phyloP scores from a whole-genome alignment of 2,888 invertebrate species.

The Drosophila mercatorum region DNA sequence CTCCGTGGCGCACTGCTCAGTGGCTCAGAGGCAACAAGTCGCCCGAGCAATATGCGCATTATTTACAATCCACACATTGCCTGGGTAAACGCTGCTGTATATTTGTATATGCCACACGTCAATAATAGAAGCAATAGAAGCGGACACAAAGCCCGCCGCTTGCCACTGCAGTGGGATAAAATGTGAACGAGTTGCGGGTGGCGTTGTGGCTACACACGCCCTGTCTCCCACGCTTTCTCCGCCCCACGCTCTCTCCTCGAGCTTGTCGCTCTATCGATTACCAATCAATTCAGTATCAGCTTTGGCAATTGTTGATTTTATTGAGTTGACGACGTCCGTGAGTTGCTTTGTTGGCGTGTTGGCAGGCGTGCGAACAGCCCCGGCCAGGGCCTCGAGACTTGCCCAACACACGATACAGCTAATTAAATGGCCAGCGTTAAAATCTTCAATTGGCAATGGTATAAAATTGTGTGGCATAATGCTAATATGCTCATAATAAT shows the following conservation, averaged over 20 bases:
- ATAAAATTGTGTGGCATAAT: too few species aligned
- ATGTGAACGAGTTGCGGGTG: conserved; percentile 37
- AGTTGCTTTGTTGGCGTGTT: conserved; percentile 1
- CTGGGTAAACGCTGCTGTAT: conserved; percentile 62
- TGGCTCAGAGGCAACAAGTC: conserved; percentile 68
- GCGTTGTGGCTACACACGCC: background rate
- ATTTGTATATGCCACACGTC: conserved; percentile 73
- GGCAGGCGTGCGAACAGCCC: background rate
- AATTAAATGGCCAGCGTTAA: conserved; percentile 39
- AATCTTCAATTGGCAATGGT: background rate
- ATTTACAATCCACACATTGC: conserved; percentile 63
- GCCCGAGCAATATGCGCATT: conserved; percentile 70
- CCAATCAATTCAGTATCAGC: conserved; percentile 67
- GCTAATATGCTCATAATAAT: background rate
- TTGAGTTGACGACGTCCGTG: conserved; percentile 44
- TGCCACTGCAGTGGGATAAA: conserved; percentile 16
- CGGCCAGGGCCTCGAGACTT: background rate
- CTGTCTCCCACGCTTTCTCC: background rate
- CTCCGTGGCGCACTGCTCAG: background rate
- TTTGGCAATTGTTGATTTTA: conserved; percentile 72
- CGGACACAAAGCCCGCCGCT: conserved; percentile 23
- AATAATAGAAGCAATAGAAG: conserved; percentile 51
- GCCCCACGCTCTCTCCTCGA: background rate
- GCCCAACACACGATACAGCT: conserved; percentile 1
- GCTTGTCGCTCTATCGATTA: conserved; percentile 62